phyloP scores from a whole-genome alignment of 2,797 vertebrate genomes.

The Allobates femoralis region DNA sequence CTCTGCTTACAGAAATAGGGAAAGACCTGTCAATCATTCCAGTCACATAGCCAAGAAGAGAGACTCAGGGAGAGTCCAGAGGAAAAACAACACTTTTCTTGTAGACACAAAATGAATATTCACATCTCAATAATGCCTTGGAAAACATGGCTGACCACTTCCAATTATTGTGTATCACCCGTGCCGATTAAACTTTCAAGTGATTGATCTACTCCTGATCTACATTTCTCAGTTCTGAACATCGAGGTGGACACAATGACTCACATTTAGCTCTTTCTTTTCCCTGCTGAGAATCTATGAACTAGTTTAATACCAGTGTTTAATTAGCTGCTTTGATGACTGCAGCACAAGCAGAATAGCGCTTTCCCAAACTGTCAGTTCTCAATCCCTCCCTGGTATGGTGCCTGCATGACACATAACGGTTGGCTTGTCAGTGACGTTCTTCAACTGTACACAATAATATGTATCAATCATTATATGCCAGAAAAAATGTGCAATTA shows the following conservation, averaged over 20 bases:
- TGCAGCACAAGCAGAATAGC: neutral
- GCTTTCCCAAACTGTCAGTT: slow-evolving; percentile 12
- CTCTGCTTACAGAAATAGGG: no score
- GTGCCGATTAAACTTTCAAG: no score
- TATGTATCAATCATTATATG: neutral
- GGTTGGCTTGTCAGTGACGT: neutral
- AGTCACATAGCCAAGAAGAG: no score
- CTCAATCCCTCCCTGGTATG: neutral
- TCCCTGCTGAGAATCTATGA: slow-evolving; percentile 3
- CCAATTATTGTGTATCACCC: no score
- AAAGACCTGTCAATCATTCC: no score
- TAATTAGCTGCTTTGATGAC: slow-evolving; percentile 41
- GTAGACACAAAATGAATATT: no score
- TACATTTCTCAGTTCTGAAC: slow-evolving; percentile 20
- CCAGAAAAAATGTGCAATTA: neutral
- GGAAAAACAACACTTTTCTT: no score
- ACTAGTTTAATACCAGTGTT: slow-evolving; percentile 28
- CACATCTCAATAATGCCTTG: no score
- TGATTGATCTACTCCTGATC: neutral
- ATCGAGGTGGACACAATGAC: neutral
- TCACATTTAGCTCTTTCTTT: slow-evolving; percentile 12
- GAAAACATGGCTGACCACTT: no score
- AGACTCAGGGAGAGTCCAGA: no score
- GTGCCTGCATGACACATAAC: neutral
- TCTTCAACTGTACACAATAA: neutral